Conservation (phyloP, 2,797 vertebrate species). For the Danio kyathit region DNA sequence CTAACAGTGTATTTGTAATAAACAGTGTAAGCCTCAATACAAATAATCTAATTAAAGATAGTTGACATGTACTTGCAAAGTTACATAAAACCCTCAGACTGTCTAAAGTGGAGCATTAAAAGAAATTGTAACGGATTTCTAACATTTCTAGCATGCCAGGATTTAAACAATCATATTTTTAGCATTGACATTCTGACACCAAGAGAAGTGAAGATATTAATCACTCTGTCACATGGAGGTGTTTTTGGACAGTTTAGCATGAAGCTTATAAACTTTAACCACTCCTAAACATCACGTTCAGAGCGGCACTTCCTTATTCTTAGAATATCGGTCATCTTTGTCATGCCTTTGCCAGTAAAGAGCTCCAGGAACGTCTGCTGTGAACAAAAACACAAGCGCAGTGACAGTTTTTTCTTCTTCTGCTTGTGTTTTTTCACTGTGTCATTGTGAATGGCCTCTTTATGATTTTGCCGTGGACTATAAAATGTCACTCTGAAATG, state of each 20-base stretch:
- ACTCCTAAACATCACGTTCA: background rate
- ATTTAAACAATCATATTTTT: background rate
- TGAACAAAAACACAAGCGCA: conserved; percentile 7
- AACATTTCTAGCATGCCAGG: no score
- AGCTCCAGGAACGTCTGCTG: conserved; percentile 25
- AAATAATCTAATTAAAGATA: no score
- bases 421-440: background rate
- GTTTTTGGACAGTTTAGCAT: background rate
- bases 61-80: no score
- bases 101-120: no score
- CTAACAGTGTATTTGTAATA: no score
- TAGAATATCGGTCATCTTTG: background rate
- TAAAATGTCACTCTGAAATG: background rate
- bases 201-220: background rate
- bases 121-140: no score
- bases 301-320: conserved; percentile 36
- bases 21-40: no score
- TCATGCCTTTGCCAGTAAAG: conserved; percentile 15
- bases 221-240: background rate
- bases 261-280: background rate
- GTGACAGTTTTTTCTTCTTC: background rate
- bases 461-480: background rate
- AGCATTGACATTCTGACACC: background rate
- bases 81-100: no score
- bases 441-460: background rate